Conservation (phyloP, 2,888 invertebrate species). For the Chironomus tentans region DNA sequence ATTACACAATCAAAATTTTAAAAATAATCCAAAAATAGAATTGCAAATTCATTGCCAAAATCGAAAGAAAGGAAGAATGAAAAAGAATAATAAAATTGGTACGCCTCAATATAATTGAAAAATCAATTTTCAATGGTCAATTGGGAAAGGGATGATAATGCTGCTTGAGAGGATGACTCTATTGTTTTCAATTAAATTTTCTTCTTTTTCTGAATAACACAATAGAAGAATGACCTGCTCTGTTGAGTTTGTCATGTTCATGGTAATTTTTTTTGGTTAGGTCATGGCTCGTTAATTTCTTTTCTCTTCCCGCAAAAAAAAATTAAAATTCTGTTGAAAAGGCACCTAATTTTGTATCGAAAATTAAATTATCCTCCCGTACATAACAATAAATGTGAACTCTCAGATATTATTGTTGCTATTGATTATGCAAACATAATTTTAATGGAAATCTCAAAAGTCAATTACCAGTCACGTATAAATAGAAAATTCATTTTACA, state of each 20-base stretch:
- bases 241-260: neutral
- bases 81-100: neutral
- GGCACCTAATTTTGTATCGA: neutral
- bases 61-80: neutral
- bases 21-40: too few relatives aligned
- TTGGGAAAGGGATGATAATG: neutral
- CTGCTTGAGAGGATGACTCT: neutral
- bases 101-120: conserved; percentile 11
- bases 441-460: neutral
- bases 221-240: neutral
- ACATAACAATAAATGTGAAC: neutral
- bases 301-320: neutral
- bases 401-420: neutral
- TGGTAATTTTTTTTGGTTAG: neutral
- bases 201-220: neutral
- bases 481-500: neutral
- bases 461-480: neutral
- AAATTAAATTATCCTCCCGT: neutral
- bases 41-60: neutral
- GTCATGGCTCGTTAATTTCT: conserved; percentile 5
- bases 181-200: neutral
- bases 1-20: too few relatives aligned
- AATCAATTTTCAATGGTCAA: conserved; percentile 21
- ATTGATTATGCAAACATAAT: neutral
- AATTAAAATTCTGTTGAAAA: neutral